Conservation (phyloP, 1,140 invertebrate genomes). For the Leptoteleia sp. region DNA sequence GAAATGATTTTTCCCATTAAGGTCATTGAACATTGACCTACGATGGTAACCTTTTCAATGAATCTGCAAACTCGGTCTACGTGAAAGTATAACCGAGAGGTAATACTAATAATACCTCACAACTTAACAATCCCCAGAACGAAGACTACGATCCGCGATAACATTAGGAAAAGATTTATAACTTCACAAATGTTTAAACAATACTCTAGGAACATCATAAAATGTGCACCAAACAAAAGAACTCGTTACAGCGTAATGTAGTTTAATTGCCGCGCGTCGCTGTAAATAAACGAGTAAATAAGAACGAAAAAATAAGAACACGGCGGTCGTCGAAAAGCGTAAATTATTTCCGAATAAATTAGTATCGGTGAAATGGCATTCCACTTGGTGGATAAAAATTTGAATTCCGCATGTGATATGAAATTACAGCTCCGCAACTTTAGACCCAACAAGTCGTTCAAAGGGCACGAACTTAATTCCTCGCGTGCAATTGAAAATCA, state of each 20-base stretch:
- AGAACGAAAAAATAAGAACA: too few species aligned
- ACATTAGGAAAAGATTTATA: constrained; percentile 26
- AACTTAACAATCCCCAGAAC: constrained; percentile 55
- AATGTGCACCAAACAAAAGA: too few species aligned
- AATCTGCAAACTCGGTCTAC: constrained; percentile 61
- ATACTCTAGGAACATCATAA: background rate
- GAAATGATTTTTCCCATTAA: constrained; percentile 43
- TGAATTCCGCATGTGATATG: constrained; percentile 13
- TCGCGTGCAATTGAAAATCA: constrained; percentile 34
- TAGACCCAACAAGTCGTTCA: constrained; percentile 2
- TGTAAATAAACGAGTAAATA: too few species aligned
- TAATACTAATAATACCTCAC: constrained; percentile 58
- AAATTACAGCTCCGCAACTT: constrained; percentile 8
- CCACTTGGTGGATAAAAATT: background rate
- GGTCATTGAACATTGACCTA: constrained; percentile 64
- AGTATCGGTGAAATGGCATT: background rate
- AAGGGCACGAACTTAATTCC: constrained; percentile 29
- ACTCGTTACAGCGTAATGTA: too few species aligned
- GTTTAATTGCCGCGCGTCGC: too few species aligned
- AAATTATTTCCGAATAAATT: constrained; percentile 1
- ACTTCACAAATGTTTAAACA: constrained; percentile 40
- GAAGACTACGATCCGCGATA: constrained; percentile 46
- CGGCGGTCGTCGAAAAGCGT: background rate
- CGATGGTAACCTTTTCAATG: constrained; percentile 63
- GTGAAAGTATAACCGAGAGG: constrained; percentile 65